These are phyloP conservation scores for Coturnix japonica DNA, from an alignment of 2,113 vertebrate species.

Conservation along the genomic window DNA sequence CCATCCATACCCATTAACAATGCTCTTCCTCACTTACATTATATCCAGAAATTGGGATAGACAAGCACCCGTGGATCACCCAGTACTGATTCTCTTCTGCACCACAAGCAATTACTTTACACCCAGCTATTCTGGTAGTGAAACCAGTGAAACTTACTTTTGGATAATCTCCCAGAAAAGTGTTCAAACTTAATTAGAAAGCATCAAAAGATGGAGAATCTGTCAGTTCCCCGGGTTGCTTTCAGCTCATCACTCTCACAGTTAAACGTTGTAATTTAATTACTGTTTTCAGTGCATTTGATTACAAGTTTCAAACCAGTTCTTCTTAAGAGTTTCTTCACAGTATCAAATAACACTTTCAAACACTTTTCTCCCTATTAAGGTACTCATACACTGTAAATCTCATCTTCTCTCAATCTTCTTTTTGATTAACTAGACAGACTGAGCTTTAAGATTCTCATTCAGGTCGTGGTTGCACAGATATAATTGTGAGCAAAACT, in stretches of 20 bases:
- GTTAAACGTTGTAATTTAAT: conserved; percentile 59
- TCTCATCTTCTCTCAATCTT: conserved; percentile 19
- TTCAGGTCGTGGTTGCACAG: conserved; percentile 47
- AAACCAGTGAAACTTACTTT: neutral
- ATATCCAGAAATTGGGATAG: neutral
- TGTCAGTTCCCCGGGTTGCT: neutral
- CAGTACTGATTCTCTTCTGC: rapidly evolving
- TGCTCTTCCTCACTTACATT: neutral
- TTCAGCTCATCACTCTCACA: neutral
- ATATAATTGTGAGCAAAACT: conserved; percentile 70
- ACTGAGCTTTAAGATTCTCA: conserved; percentile 34
- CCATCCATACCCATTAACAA: neutral
- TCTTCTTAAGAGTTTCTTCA: conserved; percentile 28
- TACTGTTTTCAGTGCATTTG: conserved; percentile 17
- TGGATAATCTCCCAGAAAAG: neutral
- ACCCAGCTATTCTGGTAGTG: neutral
- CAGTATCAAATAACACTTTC: conserved; percentile 32
- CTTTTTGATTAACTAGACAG: conserved; percentile 57
- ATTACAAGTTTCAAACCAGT: conserved; percentile 36
- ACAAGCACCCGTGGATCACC: neutral
- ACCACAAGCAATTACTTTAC: neutral
- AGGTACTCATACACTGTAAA: neutral
- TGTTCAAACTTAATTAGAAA: neutral
- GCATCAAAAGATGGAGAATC: conserved; percentile 5
- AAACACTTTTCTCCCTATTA: conserved; percentile 29